Percentiles rank a stretch among this genome's conserved stretches.
Conservation (phyloP, 2,888 invertebrate genomes). For the Tridacna gigas region DNA sequence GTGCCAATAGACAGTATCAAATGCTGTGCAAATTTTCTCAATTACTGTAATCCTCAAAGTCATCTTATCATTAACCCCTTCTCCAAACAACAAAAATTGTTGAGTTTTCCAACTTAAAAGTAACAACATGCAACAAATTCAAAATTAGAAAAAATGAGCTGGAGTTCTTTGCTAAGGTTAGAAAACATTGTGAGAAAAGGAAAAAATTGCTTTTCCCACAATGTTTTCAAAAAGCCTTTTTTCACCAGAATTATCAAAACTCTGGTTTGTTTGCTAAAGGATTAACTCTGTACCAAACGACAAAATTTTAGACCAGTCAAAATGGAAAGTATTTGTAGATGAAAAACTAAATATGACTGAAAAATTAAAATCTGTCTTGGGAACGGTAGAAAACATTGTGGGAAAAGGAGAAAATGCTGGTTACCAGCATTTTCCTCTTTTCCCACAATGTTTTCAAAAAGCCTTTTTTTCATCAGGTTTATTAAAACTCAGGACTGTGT, state of each 20-base stretch:
- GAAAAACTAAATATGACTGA: too few relatives aligned
- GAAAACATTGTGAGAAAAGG: not conserved
- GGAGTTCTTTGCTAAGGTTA: not conserved
- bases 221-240: too few relatives aligned
- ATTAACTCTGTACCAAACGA: too few relatives aligned
- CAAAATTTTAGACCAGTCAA: too few relatives aligned
- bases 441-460: too few relatives aligned
- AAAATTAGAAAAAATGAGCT: not conserved
- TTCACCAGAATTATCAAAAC: too few relatives aligned
- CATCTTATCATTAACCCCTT: slow-evolving; percentile 36
- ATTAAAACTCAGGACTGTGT: too few relatives aligned
- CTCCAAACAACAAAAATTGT: slow-evolving; percentile 22
- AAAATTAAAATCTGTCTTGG: too few relatives aligned
- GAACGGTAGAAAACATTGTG: not conserved
- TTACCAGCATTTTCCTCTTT: too few relatives aligned
- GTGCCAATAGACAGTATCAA: not conserved
- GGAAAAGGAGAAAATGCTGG: not conserved
- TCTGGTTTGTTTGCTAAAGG: too few relatives aligned
- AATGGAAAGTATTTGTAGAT: too few relatives aligned
- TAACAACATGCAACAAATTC: not conserved
- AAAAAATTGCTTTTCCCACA: not conserved
- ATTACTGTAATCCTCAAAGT: slow-evolving; percentile 17
- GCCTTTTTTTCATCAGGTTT: too few relatives aligned
- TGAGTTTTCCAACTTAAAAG: not conserved
- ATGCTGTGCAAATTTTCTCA: slow-evolving; percentile 7